Evolutionary conservation across 2,888 invertebrate genomes (phyloP).

Genomic region (Drosophila stalkeri): DNA sequence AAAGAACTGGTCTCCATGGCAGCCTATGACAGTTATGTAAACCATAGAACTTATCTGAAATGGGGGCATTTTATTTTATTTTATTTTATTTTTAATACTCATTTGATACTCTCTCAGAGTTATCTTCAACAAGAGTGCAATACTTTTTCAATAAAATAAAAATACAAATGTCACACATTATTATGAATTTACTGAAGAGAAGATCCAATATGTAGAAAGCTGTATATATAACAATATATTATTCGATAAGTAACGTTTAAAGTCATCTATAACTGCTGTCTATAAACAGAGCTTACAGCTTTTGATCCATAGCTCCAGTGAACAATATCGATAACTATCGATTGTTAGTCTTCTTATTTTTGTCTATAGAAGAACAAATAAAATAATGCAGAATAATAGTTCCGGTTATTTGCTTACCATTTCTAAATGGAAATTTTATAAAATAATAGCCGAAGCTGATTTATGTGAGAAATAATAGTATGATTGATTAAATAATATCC

Average conservation of each 20-base stretch:
- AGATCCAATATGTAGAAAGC: background rate
- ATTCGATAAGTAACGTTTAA: background rate
- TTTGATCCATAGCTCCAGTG: background rate
- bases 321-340: background rate
- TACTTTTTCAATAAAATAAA: background rate
- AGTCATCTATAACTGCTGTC: background rate
- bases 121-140: background rate
- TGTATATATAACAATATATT: no score
- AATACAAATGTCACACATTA: background rate
- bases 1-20: background rate
- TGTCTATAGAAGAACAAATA: no score
- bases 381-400: no score
- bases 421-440: no score
- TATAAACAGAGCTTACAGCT: no score
- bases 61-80: constrained; percentile 3
- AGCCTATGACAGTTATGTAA: background rate
- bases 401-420: no score
- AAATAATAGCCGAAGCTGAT: no score
- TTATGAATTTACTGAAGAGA: background rate
- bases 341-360: background rate
- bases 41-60: background rate
- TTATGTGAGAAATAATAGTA: no score
- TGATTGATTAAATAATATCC: no score
- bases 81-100: background rate
- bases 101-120: background rate